Percentiles rank a stretch among this genome's conserved stretches.
These are phyloP conservation scores for Sylvia atricapilla DNA, from an alignment of 2,113 vertebrate genomes.

Conservation along the genomic window DNA sequence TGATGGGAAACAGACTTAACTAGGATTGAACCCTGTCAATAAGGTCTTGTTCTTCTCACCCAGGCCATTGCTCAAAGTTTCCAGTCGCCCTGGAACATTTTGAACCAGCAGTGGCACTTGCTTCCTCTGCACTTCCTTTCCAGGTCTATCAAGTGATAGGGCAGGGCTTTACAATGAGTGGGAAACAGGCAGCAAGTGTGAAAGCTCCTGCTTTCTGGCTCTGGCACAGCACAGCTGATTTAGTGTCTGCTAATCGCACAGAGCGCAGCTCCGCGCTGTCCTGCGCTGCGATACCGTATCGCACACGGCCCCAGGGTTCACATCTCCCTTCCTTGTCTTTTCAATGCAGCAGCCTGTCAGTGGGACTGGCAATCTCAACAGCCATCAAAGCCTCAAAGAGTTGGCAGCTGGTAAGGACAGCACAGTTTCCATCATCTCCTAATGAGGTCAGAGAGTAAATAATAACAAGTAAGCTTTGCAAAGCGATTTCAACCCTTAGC, in stretches of 20 bases:
- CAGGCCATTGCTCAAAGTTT: conserved; percentile 85
- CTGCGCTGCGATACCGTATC: conserved; percentile 44
- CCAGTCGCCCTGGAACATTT: conserved; percentile 89
- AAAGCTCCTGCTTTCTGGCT: conserved; percentile 65
- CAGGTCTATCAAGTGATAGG: conserved; percentile 78
- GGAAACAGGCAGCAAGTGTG: conserved; percentile 65
- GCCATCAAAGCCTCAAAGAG: neutral
- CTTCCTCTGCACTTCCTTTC: conserved; percentile 80
- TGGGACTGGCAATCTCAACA: neutral
- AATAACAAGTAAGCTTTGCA: neutral
- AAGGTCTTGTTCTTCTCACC: conserved; percentile 88
- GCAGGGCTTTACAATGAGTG: conserved; percentile 72
- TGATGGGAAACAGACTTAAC: conserved; percentile 75
- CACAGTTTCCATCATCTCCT: neutral
- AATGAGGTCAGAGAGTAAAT: neutral
- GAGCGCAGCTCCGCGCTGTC: neutral
- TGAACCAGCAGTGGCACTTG: conserved; percentile 82
- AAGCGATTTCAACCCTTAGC: neutral
- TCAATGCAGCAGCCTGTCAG: neutral
- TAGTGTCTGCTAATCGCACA: conserved; percentile 10
- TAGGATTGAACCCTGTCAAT: conserved; percentile 78
- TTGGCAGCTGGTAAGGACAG: neutral
- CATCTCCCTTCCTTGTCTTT: neutral
- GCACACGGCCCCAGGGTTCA: neutral
- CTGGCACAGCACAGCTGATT: conserved; percentile 44